Evolutionary conservation across 2,888 invertebrate genomes (phyloP), one percentile per base, ranked within the genome.

Genomic region (Metalampra italica): DNA sequence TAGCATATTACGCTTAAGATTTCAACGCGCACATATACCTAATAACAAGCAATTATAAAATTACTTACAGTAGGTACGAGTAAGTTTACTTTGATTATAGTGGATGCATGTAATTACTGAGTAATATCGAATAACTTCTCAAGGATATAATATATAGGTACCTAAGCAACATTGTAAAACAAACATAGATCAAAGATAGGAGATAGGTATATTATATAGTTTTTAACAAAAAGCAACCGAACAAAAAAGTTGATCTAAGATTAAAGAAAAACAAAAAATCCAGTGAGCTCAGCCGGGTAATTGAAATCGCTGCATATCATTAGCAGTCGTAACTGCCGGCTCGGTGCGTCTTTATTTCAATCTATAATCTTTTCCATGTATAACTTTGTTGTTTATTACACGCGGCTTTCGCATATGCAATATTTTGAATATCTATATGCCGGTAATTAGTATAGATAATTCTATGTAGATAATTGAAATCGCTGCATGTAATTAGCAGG

Each of bases 281-380:
- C 34, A 34, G 34, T 34, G 3, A 34, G 11, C 11, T 34, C 8
- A 13, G 30, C 22, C 36, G 29, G 41, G 44, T 47, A 47, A 47
- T 47, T 82, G 81, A 83, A 81, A 83, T 78, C 75, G 78, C 68
- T 81, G 82, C 80, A 80, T 81, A 78, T 83, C 83, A 82, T 84
- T 82, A 84, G 79, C 77, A 72, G 78, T 8, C n/a, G 73, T 40
- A n/a, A 76, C 74, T 78, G 68, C 74, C 75, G 74, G 78, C 76
- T 71, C 71, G 76, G 77, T 81, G 78, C 82, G 79, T 85, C 86
- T 87, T 85, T 84, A 84, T 87, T 84, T 83, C 86, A 86, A 87
- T 87, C 36, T 87, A 87, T 22, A 22, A 22, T 22, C 22, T 22
- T 22, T 22, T 40, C 14, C 11, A 37, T 37, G 22, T 22, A 22